These are phyloP conservation scores for Nephrotoma flavescens DNA, from an alignment of 2,888 invertebrate species.

Conservation along the genomic window DNA sequence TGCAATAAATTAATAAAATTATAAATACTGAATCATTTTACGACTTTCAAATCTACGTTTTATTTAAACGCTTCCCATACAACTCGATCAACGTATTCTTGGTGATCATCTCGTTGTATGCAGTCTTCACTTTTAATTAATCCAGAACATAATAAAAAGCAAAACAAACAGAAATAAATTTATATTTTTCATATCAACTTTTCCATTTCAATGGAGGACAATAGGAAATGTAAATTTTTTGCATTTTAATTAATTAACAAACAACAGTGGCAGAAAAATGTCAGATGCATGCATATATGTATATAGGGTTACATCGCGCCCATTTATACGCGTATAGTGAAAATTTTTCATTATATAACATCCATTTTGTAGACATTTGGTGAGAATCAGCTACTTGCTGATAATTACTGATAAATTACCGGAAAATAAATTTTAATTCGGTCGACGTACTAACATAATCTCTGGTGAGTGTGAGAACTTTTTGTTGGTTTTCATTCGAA, in stretches of 20 bases:
- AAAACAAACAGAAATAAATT: not conserved
- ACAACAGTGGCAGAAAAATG: not conserved
- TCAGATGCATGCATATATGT: not conserved
- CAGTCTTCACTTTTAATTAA: not conserved
- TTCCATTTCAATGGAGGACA: not conserved
- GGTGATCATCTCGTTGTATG: not conserved
- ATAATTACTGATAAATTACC: not conserved
- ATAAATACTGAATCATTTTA: too few species aligned
- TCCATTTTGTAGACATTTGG: not conserved
- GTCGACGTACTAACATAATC: not conserved
- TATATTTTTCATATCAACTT: not conserved
- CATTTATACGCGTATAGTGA: not conserved
- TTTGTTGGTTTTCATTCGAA: not conserved
- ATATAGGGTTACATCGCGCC: too few species aligned
- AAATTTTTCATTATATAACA: not conserved
- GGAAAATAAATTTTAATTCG: not conserved
- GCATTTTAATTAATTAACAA: not conserved
- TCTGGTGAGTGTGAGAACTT: not conserved
- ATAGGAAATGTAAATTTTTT: not conserved
- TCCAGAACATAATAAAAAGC: not conserved
- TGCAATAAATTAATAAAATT: too few species aligned
- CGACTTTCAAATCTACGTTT: too few species aligned
- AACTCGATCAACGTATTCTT: not conserved
- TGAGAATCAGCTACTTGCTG: not conserved
- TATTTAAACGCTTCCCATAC: not conserved